A percentile compares a stretch with the other conserved stretches of the same genome.
Conservation (phyloP, 2,888 invertebrate genomes). For the Petrophora chlorosata region DNA sequence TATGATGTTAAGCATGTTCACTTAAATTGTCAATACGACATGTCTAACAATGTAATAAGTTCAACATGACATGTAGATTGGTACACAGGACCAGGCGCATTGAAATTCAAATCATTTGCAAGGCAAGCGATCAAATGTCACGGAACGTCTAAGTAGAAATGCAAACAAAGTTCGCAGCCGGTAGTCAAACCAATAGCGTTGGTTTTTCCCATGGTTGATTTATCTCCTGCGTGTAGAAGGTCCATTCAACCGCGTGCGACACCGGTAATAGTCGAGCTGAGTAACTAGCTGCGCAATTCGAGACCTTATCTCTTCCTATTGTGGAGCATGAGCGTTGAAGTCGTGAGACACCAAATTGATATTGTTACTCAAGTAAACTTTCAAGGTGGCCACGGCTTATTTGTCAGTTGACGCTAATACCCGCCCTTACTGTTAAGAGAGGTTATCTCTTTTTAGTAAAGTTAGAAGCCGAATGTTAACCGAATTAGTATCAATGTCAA, state of each 20-base stretch:
- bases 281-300: conserved; percentile 21
- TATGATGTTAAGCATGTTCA: not conserved
- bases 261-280: conserved; percentile 21
- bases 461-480: conserved; percentile 34
- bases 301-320: conserved; percentile 35
- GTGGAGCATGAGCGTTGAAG: conserved; percentile 14
- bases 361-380: conserved; percentile 39
- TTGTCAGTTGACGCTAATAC: conserved; percentile 40
- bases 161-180: conserved; percentile 48
- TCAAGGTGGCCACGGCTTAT: conserved; percentile 42
- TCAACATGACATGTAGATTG: conserved; percentile 17
- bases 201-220: conserved; percentile 62
- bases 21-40: not conserved
- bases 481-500: conserved; percentile 25
- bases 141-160: conserved; percentile 35
- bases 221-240: conserved; percentile 52
- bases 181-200: conserved; percentile 34
- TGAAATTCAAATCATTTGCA: conserved; percentile 39
- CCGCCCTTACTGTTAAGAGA: conserved; percentile 33
- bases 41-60: conserved; percentile 7
- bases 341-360: conserved; percentile 38
- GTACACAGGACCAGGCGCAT: conserved; percentile 23
- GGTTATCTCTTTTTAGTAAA: conserved; percentile 38
- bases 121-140: conserved; percentile 55
- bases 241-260: conserved; percentile 52